Evolutionary conservation across 2,113 vertebrate species (phyloP).

Genomic region (Hippocampus zosterae): DNA sequence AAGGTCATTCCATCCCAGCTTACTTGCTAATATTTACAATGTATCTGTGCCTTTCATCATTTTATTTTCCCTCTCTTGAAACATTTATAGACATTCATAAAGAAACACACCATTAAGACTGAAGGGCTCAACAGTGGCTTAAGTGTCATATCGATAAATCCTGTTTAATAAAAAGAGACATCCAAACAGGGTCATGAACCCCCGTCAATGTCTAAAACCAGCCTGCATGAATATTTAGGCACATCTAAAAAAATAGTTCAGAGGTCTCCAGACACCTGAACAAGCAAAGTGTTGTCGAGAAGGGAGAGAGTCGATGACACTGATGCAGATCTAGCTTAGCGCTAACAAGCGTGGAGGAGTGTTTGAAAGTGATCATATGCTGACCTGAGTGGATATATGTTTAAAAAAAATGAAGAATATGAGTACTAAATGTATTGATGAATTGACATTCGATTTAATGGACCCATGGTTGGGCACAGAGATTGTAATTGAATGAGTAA

Average conservation of each 20-base stretch:
- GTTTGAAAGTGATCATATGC: neutral
- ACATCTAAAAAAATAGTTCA: constrained; percentile 48
- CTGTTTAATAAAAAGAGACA: constrained; percentile 63
- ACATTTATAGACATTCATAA: constrained; percentile 70
- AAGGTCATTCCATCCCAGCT: constrained; percentile 19
- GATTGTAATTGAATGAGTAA: neutral
- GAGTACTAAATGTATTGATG: neutral
- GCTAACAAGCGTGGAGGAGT: constrained; percentile 5
- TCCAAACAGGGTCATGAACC: constrained; percentile 44
- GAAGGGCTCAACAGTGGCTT: constrained; percentile 59
- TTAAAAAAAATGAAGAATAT: neutral
- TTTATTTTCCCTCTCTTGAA: constrained; percentile 65
- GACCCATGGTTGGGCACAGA: neutral
- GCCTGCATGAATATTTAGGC: constrained; percentile 51
- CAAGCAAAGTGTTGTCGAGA: constrained; percentile 35
- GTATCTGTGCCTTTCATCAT: constrained; percentile 58
- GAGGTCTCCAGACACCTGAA: constrained; percentile 23
- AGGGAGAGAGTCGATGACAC: constrained; percentile 8
- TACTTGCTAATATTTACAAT: constrained; percentile 64
- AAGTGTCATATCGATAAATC: constrained; percentile 67
- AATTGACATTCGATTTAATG: no score
- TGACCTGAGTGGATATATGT: neutral
- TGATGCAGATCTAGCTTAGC: neutral
- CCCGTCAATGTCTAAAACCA: constrained; percentile 35
- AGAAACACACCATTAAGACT: constrained; percentile 66